Percentiles rank a stretch among this genome's conserved stretches.
Evolutionary conservation across 2,113 vertebrate species (phyloP).

Genomic region (Salvelinus fontinalis): DNA sequence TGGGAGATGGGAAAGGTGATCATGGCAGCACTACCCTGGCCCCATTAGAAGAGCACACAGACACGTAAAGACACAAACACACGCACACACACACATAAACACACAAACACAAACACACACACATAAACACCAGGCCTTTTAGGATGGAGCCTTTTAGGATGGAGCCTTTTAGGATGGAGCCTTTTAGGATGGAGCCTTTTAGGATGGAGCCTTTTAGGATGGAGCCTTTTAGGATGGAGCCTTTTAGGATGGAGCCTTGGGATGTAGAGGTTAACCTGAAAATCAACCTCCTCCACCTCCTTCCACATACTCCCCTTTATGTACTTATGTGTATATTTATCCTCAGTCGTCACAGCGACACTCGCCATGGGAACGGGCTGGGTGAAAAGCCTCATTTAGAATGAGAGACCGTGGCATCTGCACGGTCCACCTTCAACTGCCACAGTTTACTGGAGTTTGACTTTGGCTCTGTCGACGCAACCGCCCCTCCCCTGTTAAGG

Average conservation of each 20-base stretch:
- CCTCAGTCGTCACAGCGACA: conserved; percentile 28
- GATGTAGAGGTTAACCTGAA: conserved; percentile 72
- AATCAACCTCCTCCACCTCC: conserved; percentile 58
- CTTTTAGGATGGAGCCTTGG: conserved; percentile 51
- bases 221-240: conserved; percentile 58
- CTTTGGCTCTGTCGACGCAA: conserved; percentile 52
- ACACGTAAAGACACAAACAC: background rate
- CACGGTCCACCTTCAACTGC: conserved; percentile 55
- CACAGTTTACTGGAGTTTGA: conserved; percentile 59
- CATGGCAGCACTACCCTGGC: conserved; percentile 59
- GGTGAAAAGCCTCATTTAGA: conserved; percentile 58
- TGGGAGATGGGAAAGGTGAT: conserved; percentile 67
- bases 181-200: conserved; percentile 51
- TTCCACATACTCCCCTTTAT: background rate
- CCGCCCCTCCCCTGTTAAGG: background rate
- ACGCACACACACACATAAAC: background rate
- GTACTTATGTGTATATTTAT: conserved; percentile 62
- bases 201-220: conserved; percentile 53
- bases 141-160: conserved; percentile 43
- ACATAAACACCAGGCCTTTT: conserved; percentile 46
- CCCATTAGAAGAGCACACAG: conserved; percentile 46
- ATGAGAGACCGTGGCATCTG: conserved; percentile 43
- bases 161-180: no score
- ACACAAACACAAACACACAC: conserved; percentile 12
- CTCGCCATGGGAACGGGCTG: conserved; percentile 42